Evolutionary conservation across 1,140 invertebrate species (phyloP).

Genomic region (Campodea augens): DNA sequence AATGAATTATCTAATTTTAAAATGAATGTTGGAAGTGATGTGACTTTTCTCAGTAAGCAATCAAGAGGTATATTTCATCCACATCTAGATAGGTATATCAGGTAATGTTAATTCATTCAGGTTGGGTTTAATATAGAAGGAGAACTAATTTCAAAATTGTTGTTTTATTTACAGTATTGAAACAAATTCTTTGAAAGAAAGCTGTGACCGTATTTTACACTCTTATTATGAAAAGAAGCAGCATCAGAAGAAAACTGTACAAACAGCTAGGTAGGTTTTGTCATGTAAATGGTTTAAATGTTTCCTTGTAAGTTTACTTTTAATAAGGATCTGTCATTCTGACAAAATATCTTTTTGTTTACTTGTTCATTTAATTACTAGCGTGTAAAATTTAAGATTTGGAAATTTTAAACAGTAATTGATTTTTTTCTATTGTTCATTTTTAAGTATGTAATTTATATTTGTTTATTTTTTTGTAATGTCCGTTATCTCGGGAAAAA

Average conservation of each 20-base stretch:
- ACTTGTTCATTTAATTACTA: slow-evolving; percentile 6
- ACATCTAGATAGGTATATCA: slow-evolving; percentile 56
- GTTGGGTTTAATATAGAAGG: slow-evolving; percentile 3
- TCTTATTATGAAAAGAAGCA: slow-evolving; percentile 84
- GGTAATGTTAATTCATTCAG: slow-evolving; percentile 24
- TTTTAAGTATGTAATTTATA: too few relatives aligned
- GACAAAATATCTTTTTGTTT: slow-evolving; percentile 1
- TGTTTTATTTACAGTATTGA: slow-evolving; percentile 38
- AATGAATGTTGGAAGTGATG: slow-evolving; percentile 62
- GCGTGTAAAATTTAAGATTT: slow-evolving; percentile 8
- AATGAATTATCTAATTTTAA: slow-evolving; percentile 49
- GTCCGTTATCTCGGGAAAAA: too few relatives aligned
- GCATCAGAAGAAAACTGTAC: slow-evolving; percentile 80
- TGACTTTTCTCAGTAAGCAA: slow-evolving; percentile 55
- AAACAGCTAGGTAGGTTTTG: slow-evolving; percentile 36
- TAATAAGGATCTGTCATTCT: neutral
- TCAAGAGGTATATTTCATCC: slow-evolving; percentile 66
- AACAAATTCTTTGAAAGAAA: slow-evolving; percentile 51
- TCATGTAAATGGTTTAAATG: neutral
- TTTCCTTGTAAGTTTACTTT: neutral
- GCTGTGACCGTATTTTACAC: slow-evolving; percentile 49
- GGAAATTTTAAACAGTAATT: neutral
- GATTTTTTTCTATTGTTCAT: neutral
- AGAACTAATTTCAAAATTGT: slow-evolving; percentile 9
- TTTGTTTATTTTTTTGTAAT: slow-evolving; percentile 5